Percentiles rank a stretch among this genome's conserved stretches.
phyloP scores from a whole-genome alignment of 2,888 invertebrate species.

The Ectropis crepuscularia region DNA sequence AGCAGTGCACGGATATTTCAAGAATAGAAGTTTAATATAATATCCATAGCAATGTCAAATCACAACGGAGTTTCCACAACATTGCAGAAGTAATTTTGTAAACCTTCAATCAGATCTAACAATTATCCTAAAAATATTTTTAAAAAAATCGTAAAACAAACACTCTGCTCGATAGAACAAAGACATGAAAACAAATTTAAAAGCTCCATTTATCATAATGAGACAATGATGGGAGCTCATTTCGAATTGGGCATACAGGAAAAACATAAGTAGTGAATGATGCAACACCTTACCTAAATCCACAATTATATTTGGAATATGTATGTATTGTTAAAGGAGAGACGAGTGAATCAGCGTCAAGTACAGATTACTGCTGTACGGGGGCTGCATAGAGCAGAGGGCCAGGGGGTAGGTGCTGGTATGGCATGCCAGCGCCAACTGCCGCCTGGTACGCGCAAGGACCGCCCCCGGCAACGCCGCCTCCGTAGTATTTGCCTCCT shows the following conservation, averaged over 20 bases:
- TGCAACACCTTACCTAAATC: slow-evolving; percentile 39
- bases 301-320: slow-evolving; percentile 46
- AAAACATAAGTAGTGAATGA: slow-evolving; percentile 35
- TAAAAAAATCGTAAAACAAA: slow-evolving; percentile 49
- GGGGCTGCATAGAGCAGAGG: slow-evolving; percentile 86
- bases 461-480: slow-evolving; percentile 84
- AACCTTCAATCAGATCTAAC: slow-evolving; percentile 78
- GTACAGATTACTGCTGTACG: slow-evolving; percentile 88
- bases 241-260: slow-evolving; percentile 31
- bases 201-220: slow-evolving; percentile 53
- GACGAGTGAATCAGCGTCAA: slow-evolving; percentile 24
- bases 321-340: slow-evolving; percentile 36
- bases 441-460: slow-evolving; percentile 89
- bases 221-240: slow-evolving; percentile 47
- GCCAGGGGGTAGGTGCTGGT: slow-evolving; percentile 86
- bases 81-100: slow-evolving; percentile 58
- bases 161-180: slow-evolving; percentile 49
- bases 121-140: slow-evolving; percentile 59
- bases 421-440: slow-evolving; percentile 84
- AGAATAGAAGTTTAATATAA: slow-evolving; percentile 38
- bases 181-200: slow-evolving; percentile 50
- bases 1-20: slow-evolving; percentile 44
- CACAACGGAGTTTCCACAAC: slow-evolving; percentile 19
- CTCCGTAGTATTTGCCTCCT: slow-evolving; percentile 91
- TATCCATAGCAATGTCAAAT: slow-evolving; percentile 31